These are phyloP conservation scores for Rhinichthys osculus DNA, from an alignment of 2,797 vertebrate species.

Conservation along the genomic window DNA sequence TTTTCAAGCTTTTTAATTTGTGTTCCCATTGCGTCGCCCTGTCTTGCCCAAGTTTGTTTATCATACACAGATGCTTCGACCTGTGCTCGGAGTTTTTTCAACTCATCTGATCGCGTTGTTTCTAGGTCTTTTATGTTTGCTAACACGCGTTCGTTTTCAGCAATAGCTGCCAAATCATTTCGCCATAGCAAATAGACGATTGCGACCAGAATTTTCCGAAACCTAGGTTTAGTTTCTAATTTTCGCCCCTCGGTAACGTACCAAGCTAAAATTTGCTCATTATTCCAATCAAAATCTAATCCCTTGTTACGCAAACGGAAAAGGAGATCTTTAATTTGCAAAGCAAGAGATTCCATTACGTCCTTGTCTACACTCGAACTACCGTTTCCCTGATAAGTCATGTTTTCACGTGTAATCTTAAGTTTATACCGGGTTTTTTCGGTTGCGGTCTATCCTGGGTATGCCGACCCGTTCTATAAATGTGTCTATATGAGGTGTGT, in stretches of 20 bases:
- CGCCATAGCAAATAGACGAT: neutral
- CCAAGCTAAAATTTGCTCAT: neutral
- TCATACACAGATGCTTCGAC: neutral
- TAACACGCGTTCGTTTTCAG: neutral
- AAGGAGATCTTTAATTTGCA: neutral
- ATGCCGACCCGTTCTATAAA: neutral
- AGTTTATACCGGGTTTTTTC: neutral
- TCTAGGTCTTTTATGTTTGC: neutral
- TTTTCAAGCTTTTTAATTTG: neutral
- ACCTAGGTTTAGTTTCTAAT: neutral
- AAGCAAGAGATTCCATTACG: neutral
- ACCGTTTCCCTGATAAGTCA: neutral
- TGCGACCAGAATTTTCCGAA: neutral
- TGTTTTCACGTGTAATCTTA: neutral
- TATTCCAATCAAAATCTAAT: neutral
- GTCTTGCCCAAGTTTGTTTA: neutral
- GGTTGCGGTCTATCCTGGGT: neutral
- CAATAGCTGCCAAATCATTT: neutral
- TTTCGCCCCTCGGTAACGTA: neutral
- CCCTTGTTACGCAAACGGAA: neutral
- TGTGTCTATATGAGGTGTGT: neutral
- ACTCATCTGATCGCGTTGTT: fast-evolving
- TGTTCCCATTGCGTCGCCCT: neutral
- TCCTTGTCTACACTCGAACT: neutral
- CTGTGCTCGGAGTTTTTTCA: neutral